phyloP scores from a whole-genome alignment of 2,888 invertebrate species.

The Galerucella calmariensis region DNA sequence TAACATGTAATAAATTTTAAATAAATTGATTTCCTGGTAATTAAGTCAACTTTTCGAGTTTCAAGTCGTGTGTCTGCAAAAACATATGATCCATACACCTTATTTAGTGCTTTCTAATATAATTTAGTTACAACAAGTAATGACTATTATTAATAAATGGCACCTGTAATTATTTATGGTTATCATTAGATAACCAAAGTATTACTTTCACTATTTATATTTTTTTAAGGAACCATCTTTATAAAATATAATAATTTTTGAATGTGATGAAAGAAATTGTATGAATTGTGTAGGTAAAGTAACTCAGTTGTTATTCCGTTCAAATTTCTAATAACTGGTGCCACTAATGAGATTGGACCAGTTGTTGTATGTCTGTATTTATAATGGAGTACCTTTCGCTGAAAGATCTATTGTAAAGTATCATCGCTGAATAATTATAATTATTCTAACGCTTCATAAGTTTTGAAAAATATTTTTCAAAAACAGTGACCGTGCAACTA shows the following conservation, averaged over 20 bases:
- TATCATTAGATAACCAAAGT: neutral
- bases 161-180: neutral
- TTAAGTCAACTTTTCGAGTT: neutral
- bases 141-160: neutral
- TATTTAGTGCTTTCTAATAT: neutral
- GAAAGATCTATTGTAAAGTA: no score
- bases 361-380: no score
- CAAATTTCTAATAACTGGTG: no score
- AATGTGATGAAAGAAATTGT: neutral
- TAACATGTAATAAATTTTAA: neutral
- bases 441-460: no score
- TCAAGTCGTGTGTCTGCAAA: no score
- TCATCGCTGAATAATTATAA: no score
- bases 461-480: no score
- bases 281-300: neutral
- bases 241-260: neutral
- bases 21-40: neutral
- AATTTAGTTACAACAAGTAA: neutral
- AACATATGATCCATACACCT: no score
- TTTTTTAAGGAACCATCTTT: neutral
- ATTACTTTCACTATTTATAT: neutral
- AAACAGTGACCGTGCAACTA: no score
- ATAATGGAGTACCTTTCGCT: no score
- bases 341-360: no score
- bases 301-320: neutral